phyloP scores from a whole-genome alignment of 1,140 invertebrate genomes.

The Calephelis nemesis region DNA sequence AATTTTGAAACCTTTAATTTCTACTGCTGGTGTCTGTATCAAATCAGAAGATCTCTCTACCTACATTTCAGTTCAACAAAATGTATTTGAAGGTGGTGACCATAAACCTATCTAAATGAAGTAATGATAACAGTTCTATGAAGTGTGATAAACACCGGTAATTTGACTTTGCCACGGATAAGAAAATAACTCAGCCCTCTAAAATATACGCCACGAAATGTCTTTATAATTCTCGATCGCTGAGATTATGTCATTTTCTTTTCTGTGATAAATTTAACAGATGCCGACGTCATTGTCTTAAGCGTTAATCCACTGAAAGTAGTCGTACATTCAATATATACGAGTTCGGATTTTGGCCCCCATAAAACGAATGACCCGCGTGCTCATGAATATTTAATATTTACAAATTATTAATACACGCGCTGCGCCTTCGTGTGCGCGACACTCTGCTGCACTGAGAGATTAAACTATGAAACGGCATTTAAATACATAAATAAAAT shows the following conservation, averaged over 20 bases:
- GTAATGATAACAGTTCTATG: neutral
- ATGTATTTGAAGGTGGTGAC: too few relatives aligned
- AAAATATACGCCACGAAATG: conserved; percentile 12
- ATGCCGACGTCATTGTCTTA: conserved; percentile 19
- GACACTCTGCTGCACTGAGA: neutral
- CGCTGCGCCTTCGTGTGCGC: conserved; percentile 27
- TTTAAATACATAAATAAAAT: too few relatives aligned
- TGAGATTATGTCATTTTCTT: conserved; percentile 15
- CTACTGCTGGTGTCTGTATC: too few relatives aligned
- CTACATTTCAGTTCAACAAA: too few relatives aligned
- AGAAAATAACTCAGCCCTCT: conserved; percentile 10
- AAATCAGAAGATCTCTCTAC: too few relatives aligned
- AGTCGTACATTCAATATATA: conserved; percentile 61
- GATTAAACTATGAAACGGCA: neutral
- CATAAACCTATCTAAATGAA: neutral
- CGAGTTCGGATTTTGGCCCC: conserved; percentile 49
- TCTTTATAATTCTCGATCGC: conserved; percentile 9
- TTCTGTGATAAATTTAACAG: conserved; percentile 25
- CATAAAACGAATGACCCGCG: conserved; percentile 66
- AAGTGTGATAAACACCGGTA: neutral
- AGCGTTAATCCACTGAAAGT: neutral
- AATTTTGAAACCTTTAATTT: too few relatives aligned
- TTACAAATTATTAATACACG: conserved; percentile 76
- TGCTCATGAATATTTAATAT: conserved; percentile 75
- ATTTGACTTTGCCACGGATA: neutral